Conservation (phyloP, 2,113 vertebrate species). For the Mixornis gularis region DNA sequence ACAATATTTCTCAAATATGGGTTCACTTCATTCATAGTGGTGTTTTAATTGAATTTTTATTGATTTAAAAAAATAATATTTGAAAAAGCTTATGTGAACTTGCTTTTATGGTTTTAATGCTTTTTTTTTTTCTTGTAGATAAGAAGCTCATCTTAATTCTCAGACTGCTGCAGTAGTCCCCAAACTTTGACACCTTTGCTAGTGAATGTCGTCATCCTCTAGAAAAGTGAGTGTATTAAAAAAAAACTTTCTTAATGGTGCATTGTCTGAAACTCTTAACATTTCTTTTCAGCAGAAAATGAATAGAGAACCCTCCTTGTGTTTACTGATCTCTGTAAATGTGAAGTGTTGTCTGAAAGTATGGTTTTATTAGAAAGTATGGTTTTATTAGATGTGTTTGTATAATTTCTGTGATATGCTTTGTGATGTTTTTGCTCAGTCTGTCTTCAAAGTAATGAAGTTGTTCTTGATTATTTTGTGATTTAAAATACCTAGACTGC, state of each 20-base stretch:
- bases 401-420: not conserved
- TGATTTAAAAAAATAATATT: not conserved
- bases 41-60: not conserved
- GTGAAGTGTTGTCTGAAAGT: not conserved
- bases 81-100: not conserved
- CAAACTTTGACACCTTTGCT: not conserved
- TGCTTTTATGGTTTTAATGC: not conserved
- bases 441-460: not conserved
- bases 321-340: not conserved
- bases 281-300: not conserved
- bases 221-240: slow-evolving; percentile 28
- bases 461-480: not conserved
- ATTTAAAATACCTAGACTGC: not conserved
- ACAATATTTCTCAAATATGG: fast-evolving
- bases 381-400: not conserved
- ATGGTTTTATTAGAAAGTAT: not conserved
- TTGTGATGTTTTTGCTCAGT: not conserved
- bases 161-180: not conserved
- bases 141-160: not conserved
- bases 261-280: not conserved
- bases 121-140: not conserved
- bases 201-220: not conserved
- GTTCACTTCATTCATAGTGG: not conserved
- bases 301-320: not conserved
- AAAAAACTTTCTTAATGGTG: not conserved